Base-by-base conservation (phyloP, 2,888 invertebrate genomes). In the Eupithecia subfuscata region DNA sequence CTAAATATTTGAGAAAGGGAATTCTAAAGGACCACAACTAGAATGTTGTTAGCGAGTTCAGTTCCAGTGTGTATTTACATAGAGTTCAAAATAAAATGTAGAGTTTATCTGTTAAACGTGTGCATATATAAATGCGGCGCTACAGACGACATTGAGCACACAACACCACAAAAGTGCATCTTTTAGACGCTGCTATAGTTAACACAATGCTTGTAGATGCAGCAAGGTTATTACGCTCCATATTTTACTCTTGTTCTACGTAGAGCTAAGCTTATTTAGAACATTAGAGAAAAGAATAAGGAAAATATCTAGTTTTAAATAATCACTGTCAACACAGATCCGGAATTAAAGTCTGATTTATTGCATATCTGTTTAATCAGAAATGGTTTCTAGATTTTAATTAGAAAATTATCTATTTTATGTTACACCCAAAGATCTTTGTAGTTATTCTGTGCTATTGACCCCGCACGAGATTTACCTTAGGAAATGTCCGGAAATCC, bases 61-160 rank as follows among this genome's bases (percentile, higher is more conserved):
- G 37, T 73, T 69, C 76, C 69, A 43, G 70, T 74, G 73, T 78
- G 78, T 82, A 82, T 79, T 60, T 82, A 82, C 79, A 80, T 71
- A 69, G 30, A 67, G 22, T 69, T 67, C 22, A 64, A 72, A 45
- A 81, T 80, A 72, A 68, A 68, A 82, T 77, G 73, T 63, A 70
- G 16, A 69, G 52, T 82, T 81, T 79, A 79, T 79, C 80, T 80
- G 83, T 75, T 74, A 74, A 74, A 78, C 76, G 75, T 79, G 78
- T 78, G 78, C 80, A 76, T 79, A 77, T 78, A 79, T 80, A 78
- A 83, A 82, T 81, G 80, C 81, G 80, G 82, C 81, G 82, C 81
- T 85, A 84, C 78, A 75, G 82, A 87, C 82, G 84, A 88, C 86
- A 88, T 83, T 79, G 78, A 88, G 70, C 82, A 87, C 83, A 87